Evolutionary conservation across 2,888 invertebrate genomes (phyloP).

Genomic region (Augochlorella aurata): DNA sequence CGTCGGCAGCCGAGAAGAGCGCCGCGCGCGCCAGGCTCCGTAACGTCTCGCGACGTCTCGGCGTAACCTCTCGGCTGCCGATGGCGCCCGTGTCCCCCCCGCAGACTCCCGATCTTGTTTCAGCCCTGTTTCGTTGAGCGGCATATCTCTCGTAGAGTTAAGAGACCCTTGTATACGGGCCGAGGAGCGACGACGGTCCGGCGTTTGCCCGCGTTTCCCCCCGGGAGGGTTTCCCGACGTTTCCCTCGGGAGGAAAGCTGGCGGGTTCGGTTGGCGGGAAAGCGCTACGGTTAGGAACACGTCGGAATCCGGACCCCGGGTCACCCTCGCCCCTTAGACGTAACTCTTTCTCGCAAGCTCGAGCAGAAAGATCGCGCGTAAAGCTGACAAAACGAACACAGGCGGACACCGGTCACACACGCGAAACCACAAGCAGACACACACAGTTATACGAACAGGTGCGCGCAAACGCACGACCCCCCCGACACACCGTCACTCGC

Average conservation of each 20-base stretch:
- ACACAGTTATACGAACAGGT: slow-evolving; percentile 2
- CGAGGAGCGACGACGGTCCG: slow-evolving; percentile 52
- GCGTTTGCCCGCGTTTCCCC: slow-evolving; percentile 27
- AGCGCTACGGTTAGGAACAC: slow-evolving; percentile 29
- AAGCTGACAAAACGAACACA: slow-evolving; percentile 38
- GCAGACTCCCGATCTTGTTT: slow-evolving; percentile 31
- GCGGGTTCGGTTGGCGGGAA: slow-evolving; percentile 9
- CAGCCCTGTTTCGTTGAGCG: slow-evolving; percentile 53
- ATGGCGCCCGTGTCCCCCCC: background rate
- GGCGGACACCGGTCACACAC: background rate
- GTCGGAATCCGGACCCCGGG: slow-evolving; percentile 52
- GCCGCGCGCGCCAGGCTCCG: background rate
- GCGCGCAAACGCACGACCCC: no score
- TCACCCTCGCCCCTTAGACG: slow-evolving; percentile 52
- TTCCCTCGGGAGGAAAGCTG: slow-evolving; percentile 8
- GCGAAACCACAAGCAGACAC: background rate
- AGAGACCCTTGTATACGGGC: slow-evolving; percentile 47
- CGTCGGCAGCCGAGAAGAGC: background rate
- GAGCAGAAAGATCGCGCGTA: slow-evolving; percentile 61
- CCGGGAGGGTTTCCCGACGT: slow-evolving; percentile 15
- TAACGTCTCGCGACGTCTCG: background rate
- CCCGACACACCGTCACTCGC: no score
- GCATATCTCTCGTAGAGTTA: slow-evolving; percentile 64
- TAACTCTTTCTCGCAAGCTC: slow-evolving; percentile 59
- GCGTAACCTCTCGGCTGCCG: background rate